Evolutionary conservation across 2,797 vertebrate species (phyloP).

Genomic region (Myotis planiceps): DNA sequence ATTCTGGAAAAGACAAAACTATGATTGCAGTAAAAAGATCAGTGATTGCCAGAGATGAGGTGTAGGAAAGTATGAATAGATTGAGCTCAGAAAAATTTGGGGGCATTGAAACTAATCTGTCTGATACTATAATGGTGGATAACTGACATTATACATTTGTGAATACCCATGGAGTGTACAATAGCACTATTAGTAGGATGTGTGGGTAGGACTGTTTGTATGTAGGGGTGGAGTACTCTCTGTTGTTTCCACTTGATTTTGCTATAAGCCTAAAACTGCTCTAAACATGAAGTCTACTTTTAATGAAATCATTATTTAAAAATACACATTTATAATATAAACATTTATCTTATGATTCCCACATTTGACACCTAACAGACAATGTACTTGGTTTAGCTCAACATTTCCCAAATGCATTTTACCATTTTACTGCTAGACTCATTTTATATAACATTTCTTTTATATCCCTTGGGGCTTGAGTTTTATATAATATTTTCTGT

Average conservation of each 20-base stretch:
- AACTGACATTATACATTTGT: background rate
- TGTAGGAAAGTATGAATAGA: background rate
- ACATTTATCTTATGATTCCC: background rate
- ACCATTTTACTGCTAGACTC: background rate
- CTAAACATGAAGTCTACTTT: background rate
- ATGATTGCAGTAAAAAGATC: background rate
- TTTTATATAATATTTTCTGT: background rate
- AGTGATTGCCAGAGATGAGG: background rate
- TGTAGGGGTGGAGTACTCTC: no score
- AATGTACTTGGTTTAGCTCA: background rate
- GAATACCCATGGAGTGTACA: background rate
- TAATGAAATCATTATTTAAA: background rate
- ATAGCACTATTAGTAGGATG: background rate
- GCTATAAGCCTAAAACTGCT: background rate
- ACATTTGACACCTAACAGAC: background rate
- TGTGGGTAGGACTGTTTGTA: background rate
- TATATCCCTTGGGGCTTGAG: background rate
- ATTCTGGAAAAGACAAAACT: background rate
- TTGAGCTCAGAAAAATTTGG: background rate
- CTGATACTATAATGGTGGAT: no score
- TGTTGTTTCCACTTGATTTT: background rate
- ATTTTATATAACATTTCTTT: background rate
- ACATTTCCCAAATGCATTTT: background rate
- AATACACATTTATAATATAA: background rate
- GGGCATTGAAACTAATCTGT: background rate